Base-by-base conservation (phyloP, 30 jellyfish, hydroid and myxozoan genomes). In the Cassiopea xamachana region DNA sequence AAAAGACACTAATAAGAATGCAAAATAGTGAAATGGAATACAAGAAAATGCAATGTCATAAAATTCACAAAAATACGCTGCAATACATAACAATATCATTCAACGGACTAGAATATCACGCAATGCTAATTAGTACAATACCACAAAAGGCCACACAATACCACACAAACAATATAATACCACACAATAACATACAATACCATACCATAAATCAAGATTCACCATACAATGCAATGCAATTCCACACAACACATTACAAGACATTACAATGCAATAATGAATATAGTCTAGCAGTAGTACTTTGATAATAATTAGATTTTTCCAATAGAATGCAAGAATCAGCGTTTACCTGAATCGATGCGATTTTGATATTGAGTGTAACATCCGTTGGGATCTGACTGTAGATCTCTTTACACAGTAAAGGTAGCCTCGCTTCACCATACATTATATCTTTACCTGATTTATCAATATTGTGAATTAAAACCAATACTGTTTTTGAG, bases 401-500 rank as follows among this genome's bases (percentile, higher is more conserved):
- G 80, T 95, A 95, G 39, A 95, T 95, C 91, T 95, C 99, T 44
- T 85, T 85, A 75, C 94, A 81, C 7, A 95, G 80, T 45, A 95
- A 69, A 1, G 99, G 97, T 79, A 95, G 17, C 45, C 99, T 76
- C 39, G 99, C 93, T 84, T 95, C 98, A 1, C 99, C 97, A 48
- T 95, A 89, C 16, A 85, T 73, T 13, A 76, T 58, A 70, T 95
- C 97, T 55, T 90, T 90, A 14, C 93, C 64, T 1, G 98, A 82
- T 60, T 87, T 83, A 64, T 95, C 99, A 12, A 87, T 77, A 45
- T 75, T 75, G 77, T 85, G 93, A n/a, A 95, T 83, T 1, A 76
- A 80, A n/a, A 91, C 58, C 14, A 79, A 79, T 44, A 81, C 88
- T 7, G 98, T 91, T 70, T 96, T 79, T 43, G 99, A 81, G 75